Conservation (phyloP, 2,113 vertebrate genomes). For the Coptodon rendalli region DNA sequence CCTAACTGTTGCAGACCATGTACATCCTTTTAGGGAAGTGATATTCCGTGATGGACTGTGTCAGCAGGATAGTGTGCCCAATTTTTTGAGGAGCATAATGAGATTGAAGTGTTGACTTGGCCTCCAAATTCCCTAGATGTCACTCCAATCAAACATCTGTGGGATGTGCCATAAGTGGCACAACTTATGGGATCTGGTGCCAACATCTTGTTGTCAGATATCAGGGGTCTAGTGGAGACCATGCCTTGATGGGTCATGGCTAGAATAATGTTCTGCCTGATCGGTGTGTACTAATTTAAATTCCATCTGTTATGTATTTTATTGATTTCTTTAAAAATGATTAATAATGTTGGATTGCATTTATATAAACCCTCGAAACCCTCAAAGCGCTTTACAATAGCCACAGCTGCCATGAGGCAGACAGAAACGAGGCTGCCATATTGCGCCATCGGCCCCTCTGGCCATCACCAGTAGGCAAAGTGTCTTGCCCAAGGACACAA, state of each 20-base stretch:
- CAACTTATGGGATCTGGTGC: not conserved
- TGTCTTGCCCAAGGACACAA: too few relatives aligned
- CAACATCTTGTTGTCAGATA: not conserved
- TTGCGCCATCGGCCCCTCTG: too few relatives aligned
- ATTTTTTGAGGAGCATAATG: not conserved
- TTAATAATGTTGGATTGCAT: too few relatives aligned
- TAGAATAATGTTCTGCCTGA: not conserved
- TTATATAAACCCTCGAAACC: too few relatives aligned
- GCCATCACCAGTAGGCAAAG: too few relatives aligned
- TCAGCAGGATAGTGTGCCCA: not conserved
- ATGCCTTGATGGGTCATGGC: not conserved
- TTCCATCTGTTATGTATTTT: not conserved
- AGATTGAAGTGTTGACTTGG: not conserved
- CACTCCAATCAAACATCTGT: not conserved
- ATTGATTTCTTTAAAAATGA: not conserved
- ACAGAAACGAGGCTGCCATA: too few relatives aligned
- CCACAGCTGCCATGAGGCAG: too few relatives aligned
- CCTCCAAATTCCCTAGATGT: not conserved
- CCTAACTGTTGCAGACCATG: not conserved
- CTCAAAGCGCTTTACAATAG: too few relatives aligned
- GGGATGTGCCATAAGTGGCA: not conserved
- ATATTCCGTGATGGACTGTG: not conserved
- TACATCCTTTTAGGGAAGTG: not conserved
- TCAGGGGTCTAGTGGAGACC: not conserved
- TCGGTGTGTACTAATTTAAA: not conserved